Conservation (phyloP, 1,140 invertebrate species). For the Drosophila tani region DNA sequence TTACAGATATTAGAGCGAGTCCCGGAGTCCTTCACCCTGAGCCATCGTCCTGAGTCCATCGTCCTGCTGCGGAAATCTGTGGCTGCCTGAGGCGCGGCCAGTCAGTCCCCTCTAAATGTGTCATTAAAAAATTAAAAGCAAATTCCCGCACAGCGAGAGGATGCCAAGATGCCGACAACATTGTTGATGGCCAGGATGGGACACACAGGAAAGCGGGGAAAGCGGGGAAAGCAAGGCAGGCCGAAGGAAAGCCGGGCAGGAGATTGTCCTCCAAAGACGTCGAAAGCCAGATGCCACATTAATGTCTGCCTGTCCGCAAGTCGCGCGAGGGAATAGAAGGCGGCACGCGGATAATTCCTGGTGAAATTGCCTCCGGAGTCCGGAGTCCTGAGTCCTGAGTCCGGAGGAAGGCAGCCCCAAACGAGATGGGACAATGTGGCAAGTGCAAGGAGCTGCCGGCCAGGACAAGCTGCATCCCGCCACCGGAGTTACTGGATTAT, state of each 20-base stretch:
- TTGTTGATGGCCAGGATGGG: constrained; percentile 46
- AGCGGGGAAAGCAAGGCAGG: not conserved
- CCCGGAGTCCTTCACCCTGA: not conserved
- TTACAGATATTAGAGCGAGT: constrained; percentile 49
- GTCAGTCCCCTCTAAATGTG: constrained; percentile 51
- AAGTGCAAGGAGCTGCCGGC: not conserved
- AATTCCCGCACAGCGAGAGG: constrained; percentile 52
- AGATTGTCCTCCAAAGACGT: constrained; percentile 30
- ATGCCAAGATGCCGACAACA: constrained; percentile 51
- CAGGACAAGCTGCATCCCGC: not conserved
- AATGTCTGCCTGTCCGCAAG: constrained; percentile 25
- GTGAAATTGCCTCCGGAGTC: constrained; percentile 1
- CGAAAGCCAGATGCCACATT: constrained; percentile 42
- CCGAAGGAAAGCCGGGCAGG: not conserved
- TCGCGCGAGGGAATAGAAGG: constrained; percentile 1
- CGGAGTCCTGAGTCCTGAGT: not conserved
- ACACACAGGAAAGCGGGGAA: not conserved
- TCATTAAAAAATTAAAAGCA: constrained; percentile 80
- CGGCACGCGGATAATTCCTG: constrained; percentile 16
- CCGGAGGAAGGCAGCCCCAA: not conserved
- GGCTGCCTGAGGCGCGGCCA: not conserved
- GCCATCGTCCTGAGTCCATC: not conserved
- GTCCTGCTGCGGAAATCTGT: not conserved
- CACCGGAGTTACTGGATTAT: constrained; percentile 2
- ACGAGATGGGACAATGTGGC: constrained; percentile 16